A percentile compares a stretch with the other conserved stretches of the same genome.
These are phyloP conservation scores for Omphaloscelis lunosa DNA, from an alignment of 2,888 invertebrate genomes.

Conservation along the genomic window DNA sequence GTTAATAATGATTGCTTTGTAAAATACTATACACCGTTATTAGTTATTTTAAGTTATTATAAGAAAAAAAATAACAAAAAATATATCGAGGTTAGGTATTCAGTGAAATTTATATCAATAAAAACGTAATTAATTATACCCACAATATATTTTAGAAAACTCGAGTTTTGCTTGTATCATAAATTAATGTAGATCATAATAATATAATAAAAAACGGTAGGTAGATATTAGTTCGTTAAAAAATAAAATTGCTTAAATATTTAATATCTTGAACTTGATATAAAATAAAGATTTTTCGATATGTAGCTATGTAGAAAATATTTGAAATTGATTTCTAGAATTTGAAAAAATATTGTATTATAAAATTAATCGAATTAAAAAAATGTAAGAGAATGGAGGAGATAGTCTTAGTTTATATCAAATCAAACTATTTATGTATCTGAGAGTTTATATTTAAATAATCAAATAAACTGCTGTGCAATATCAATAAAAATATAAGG, in stretches of 20 bases:
- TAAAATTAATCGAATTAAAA: neutral
- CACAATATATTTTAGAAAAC: constrained; percentile 4
- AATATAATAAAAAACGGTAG: neutral
- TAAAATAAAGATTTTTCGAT: neutral
- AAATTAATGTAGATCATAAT: neutral
- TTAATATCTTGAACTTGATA: neutral
- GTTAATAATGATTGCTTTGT: constrained; percentile 30
- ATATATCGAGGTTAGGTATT: neutral
- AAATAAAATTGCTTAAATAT: neutral
- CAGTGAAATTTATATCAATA: constrained; percentile 5
- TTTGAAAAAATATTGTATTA: neutral
- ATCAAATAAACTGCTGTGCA: constrained; percentile 83
- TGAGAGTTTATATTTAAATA: constrained; percentile 23
- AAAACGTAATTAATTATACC: constrained; percentile 16
- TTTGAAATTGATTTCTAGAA: neutral
- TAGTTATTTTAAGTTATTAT: constrained; percentile 48
- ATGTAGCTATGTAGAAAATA: neutral
- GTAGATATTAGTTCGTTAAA: neutral
- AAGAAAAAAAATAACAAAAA: constrained; percentile 9
- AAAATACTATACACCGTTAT: constrained; percentile 34
- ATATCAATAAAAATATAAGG: constrained; percentile 80
- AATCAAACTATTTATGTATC: constrained; percentile 5
- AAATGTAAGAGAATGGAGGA: accelerated
- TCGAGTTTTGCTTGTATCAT: constrained; percentile 17
- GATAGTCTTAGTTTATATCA: neutral